Evolutionary conservation across 2,797 vertebrate genomes (phyloP).

Genomic region (Typhlichthys subterraneus): DNA sequence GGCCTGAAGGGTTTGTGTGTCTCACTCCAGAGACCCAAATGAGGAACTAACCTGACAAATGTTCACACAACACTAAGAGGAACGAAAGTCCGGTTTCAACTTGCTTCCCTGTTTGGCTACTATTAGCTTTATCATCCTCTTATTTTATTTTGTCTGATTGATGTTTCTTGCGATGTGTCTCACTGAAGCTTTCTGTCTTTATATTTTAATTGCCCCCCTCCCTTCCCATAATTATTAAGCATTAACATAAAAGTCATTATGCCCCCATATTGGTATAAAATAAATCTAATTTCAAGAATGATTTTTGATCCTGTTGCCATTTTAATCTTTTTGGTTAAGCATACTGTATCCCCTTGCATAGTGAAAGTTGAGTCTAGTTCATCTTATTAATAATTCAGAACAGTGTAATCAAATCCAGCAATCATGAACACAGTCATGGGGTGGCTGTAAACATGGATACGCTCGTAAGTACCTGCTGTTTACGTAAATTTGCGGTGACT

Average conservation of each 20-base stretch:
- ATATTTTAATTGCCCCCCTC: neutral
- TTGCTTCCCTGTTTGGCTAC: neutral
- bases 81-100: neutral
- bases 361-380: slow-evolving; percentile 55
- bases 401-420: slow-evolving; percentile 52
- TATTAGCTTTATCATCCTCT: neutral
- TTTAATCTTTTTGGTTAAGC: slow-evolving; percentile 33
- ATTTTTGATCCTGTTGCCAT: neutral
- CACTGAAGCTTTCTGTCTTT: neutral
- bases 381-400: slow-evolving; percentile 67
- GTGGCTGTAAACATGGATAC: slow-evolving; percentile 36
- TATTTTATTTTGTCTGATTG: slow-evolving; percentile 10
- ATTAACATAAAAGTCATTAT: neutral
- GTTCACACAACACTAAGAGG: neutral
- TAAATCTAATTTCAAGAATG: neutral
- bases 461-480: slow-evolving; percentile 54
- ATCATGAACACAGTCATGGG: neutral
- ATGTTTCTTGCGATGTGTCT: neutral
- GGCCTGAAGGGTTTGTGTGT: slow-evolving; percentile 3
- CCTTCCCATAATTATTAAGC: neutral
- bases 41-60: slow-evolving; percentile 4
- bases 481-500: neutral
- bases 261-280: too few relatives aligned
- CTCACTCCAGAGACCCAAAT: slow-evolving; percentile 1
- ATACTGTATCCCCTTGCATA: slow-evolving; percentile 13